Conservation (phyloP, 2,113 vertebrate species). For the Tamias sibiricus region DNA sequence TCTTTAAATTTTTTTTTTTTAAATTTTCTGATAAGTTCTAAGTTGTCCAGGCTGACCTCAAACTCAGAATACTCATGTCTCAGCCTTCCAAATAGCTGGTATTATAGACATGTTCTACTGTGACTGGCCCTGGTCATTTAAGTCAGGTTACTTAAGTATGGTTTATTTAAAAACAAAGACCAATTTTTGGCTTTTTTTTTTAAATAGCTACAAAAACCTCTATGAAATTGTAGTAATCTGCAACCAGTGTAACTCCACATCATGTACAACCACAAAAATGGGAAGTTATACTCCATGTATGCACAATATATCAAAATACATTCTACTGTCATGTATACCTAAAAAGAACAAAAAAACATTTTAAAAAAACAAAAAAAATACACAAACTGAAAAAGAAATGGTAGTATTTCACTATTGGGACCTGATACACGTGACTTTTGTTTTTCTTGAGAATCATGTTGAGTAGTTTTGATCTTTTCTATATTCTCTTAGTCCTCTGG, state of each 20-base stretch:
- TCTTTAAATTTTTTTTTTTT: background rate
- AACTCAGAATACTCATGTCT: background rate
- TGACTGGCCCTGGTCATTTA: background rate
- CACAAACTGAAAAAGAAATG: background rate
- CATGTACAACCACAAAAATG: no score
- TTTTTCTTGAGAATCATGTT: slow-evolving; percentile 46
- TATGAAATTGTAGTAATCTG: background rate
- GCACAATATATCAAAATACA: no score
- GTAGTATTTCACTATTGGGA: background rate
- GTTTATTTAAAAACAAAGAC: background rate
- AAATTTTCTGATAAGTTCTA: background rate
- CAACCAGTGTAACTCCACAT: background rate
- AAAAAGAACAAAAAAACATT: no score
- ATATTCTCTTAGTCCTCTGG: slow-evolving; percentile 41
- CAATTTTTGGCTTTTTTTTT: background rate
- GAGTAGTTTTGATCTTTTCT: slow-evolving; percentile 64
- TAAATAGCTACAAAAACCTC: background rate
- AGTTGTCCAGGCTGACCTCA: background rate
- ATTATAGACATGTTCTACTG: background rate
- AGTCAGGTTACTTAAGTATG: slow-evolving; percentile 7
- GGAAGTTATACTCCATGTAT: no score
- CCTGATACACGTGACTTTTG: background rate
- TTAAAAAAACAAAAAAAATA: no score
- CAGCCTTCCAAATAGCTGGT: background rate
- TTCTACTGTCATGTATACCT: no score